A percentile compares a stretch with the other conserved stretches of the same genome.
Conservation (phyloP, 2,113 vertebrate genomes). For the Columbina picui region DNA sequence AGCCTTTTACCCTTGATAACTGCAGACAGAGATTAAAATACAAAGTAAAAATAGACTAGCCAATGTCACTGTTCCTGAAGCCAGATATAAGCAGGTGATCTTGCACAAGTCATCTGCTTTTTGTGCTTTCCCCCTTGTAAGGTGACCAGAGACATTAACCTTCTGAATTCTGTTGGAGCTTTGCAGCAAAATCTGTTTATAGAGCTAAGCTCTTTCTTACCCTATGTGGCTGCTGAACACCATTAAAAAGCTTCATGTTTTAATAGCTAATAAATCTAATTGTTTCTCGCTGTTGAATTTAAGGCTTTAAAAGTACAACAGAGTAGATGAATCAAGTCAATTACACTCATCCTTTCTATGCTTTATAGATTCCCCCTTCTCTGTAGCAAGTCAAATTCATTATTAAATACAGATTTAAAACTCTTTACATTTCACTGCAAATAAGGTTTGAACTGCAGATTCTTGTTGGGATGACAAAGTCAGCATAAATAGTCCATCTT, state of each 20-base stretch:
- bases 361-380: slow-evolving; percentile 9
- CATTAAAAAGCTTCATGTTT: slow-evolving; percentile 32
- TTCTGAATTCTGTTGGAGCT: background rate
- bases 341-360: background rate
- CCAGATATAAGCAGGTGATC: background rate
- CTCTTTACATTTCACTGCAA: slow-evolving; percentile 26
- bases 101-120: background rate
- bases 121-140: background rate
- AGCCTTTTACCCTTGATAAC: background rate
- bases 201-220: slow-evolving; percentile 3
- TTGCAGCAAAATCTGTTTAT: background rate
- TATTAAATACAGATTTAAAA: slow-evolving; percentile 58
- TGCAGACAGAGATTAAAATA: background rate
- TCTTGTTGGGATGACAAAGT: slow-evolving; percentile 5
- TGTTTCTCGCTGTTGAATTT: slow-evolving; percentile 10
- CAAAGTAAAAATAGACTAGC: background rate
- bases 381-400: slow-evolving; percentile 26
- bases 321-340: slow-evolving; percentile 2
- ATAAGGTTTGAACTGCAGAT: slow-evolving; percentile 32
- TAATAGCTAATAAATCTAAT: slow-evolving; percentile 44
- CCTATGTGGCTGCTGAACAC: background rate
- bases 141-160: background rate
- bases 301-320: slow-evolving; percentile 34
- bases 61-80: background rate
- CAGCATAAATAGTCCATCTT: slow-evolving; percentile 3